Percentiles rank a stretch among this genome's conserved stretches.
phyloP scores from a whole-genome alignment of 2,888 invertebrate species.

The Hirtodrosophila alboralis region DNA sequence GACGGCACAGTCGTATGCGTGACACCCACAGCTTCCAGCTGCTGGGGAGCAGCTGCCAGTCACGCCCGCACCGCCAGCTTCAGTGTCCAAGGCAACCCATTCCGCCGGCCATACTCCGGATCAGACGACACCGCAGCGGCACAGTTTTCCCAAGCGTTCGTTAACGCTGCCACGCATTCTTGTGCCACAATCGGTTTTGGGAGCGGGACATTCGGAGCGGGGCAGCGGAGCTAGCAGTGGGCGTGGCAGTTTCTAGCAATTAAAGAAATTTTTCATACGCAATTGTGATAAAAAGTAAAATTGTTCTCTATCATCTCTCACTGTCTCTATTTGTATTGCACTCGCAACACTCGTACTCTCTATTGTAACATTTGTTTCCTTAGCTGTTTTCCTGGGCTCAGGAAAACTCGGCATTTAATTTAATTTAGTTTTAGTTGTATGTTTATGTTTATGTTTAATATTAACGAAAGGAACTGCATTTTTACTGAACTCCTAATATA shows the following conservation, averaged over 20 bases:
- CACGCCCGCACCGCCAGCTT: conserved; percentile 16
- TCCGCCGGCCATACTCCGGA: conserved; percentile 42
- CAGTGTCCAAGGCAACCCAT: conserved; percentile 10
- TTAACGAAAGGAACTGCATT: conserved; percentile 56
- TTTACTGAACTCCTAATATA: conserved; percentile 37
- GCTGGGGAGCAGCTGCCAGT: conserved; percentile 1
- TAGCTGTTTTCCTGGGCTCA: conserved; percentile 36
- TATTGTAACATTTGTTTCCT: conserved; percentile 80
- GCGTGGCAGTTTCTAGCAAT: conserved; percentile 82
- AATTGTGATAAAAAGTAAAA: conserved; percentile 83
- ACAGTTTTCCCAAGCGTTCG: conserved; percentile 77
- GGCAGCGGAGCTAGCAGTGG: conserved; percentile 42
- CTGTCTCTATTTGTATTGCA: conserved; percentile 11
- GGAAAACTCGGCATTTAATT: conserved; percentile 43
- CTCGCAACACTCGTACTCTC: conserved; percentile 32
- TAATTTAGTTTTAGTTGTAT: conserved; percentile 40
- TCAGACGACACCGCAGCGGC: conserved; percentile 52
- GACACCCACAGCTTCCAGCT: conserved; percentile 80
- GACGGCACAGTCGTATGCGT: conserved; percentile 87
- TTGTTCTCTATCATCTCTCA: conserved; percentile 36
- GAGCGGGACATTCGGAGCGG: conserved; percentile 36
- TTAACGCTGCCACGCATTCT: conserved; percentile 78
- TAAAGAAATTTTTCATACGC: conserved; percentile 83
- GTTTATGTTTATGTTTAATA: conserved; percentile 28
- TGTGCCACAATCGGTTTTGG: conserved; percentile 57